Evolutionary conservation across 2,113 vertebrate genomes (phyloP).

Genomic region (Oreochromis tanganicae): DNA sequence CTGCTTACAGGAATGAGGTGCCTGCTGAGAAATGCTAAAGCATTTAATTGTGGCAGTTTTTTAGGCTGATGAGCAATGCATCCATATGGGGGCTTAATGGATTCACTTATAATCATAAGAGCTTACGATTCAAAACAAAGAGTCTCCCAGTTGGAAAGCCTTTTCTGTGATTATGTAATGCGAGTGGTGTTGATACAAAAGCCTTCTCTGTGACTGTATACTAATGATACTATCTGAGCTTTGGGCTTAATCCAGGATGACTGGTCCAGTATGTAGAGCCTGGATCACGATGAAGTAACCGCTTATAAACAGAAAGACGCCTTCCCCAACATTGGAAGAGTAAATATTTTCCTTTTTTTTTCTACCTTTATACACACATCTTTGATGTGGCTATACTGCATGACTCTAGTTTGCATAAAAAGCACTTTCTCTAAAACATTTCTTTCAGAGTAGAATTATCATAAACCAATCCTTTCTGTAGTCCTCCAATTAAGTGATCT

Average conservation of each 20-base stretch:
- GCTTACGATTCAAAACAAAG: constrained; percentile 37
- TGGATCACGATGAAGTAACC: constrained; percentile 11
- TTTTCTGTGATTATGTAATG: constrained; percentile 32
- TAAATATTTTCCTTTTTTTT: background rate
- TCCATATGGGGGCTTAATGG: constrained; percentile 41
- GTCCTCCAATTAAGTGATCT: background rate
- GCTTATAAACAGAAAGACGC: background rate
- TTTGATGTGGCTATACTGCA: background rate
- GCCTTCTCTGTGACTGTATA: constrained; percentile 22
- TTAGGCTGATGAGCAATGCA: constrained; percentile 24
- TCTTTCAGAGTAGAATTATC: background rate
- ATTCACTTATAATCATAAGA: constrained; percentile 30
- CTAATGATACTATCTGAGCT: constrained; percentile 35
- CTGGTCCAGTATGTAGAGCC: constrained; percentile 8
- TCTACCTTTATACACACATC: background rate
- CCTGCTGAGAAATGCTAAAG: background rate
- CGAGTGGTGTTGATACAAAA: constrained; percentile 37
- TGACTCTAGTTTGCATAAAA: background rate
- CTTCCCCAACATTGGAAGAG: background rate
- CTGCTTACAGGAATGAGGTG: background rate
- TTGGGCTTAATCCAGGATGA: constrained; percentile 34
- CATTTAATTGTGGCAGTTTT: constrained; percentile 34
- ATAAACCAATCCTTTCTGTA: background rate
- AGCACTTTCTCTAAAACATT: background rate
- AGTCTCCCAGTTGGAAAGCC: constrained; percentile 35